A percentile compares a stretch with the other conserved stretches of the same genome.
Evolutionary conservation across 2,113 vertebrate species (phyloP).

Genomic region (Lepus europaeus): DNA sequence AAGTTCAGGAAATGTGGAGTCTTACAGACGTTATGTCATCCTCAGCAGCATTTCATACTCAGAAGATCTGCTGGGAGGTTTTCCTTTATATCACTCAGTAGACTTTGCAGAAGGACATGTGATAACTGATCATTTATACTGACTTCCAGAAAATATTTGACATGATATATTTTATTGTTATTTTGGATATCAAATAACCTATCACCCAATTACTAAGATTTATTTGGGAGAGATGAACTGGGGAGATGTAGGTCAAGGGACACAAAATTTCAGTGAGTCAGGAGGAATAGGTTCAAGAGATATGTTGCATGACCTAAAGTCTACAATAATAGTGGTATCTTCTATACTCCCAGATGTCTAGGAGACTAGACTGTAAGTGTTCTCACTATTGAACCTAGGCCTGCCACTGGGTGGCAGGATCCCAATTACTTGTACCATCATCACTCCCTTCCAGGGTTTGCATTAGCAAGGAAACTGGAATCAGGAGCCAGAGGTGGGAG

Average conservation of each 20-base stretch:
- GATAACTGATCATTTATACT: not conserved
- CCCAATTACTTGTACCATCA: too few species aligned
- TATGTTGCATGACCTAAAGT: not conserved
- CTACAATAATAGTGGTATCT: not conserved
- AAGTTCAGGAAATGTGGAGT: not conserved
- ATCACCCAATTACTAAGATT: not conserved
- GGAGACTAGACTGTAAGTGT: not conserved
- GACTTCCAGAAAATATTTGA: slow-evolving; percentile 8
- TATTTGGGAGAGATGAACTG: not conserved
- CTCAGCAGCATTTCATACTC: not conserved
- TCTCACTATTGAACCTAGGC: not conserved
- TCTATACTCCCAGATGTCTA: not conserved
- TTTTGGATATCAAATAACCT: slow-evolving; percentile 31
- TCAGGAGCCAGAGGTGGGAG: too few species aligned
- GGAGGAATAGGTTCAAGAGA: not conserved
- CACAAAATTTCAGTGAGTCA: not conserved
- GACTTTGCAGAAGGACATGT: not conserved
- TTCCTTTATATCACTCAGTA: not conserved
- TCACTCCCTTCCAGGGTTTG: too few species aligned
- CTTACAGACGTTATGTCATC: not conserved
- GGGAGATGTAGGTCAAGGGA: not conserved
- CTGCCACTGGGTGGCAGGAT: too few species aligned
- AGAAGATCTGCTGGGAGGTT: not conserved
- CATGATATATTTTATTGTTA: not conserved
- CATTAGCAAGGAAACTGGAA: too few species aligned